Conservation (phyloP, 64 coral and sea anemone genomes). For the Montipora efflorescens region DNA sequence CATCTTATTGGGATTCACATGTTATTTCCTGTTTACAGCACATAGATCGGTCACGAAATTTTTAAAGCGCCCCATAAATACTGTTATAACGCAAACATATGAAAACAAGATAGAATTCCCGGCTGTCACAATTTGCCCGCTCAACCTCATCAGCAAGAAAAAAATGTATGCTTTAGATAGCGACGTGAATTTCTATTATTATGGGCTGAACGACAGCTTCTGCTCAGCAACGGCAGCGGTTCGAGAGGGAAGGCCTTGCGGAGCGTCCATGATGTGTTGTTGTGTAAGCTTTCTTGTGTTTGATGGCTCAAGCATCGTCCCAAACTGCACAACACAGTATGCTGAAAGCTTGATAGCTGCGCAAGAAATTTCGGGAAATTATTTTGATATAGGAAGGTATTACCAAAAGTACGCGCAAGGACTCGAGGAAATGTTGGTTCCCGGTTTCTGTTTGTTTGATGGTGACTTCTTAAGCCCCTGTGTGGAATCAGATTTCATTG, state of each 20-base stretch:
- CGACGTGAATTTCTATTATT: neutral
- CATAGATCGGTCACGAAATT: neutral
- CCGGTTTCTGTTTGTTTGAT: slow-evolving; percentile 17
- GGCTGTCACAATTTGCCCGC: slow-evolving; percentile 38
- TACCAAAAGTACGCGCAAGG: slow-evolving; percentile 29
- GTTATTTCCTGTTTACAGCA: slow-evolving; percentile 21
- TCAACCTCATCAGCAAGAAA: slow-evolving; percentile 31
- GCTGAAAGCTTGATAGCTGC: slow-evolving; percentile 6
- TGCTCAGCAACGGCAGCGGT: slow-evolving; percentile 68
- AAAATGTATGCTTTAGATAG: slow-evolving; percentile 66
- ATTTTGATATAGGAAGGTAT: slow-evolving; percentile 40
- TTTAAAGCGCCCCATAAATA: neutral
- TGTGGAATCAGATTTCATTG: slow-evolving; percentile 24
- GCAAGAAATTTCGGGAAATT: neutral
- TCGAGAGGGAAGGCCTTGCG: slow-evolving; percentile 67
- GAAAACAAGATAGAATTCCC: slow-evolving; percentile 18
- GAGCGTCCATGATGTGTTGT: slow-evolving; percentile 76
- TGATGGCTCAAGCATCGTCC: neutral
- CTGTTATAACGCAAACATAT: slow-evolving; percentile 14
- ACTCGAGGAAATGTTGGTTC: slow-evolving; percentile 8
- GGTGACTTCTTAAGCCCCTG: neutral
- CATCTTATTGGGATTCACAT: slow-evolving; percentile 7
- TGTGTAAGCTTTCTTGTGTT: slow-evolving; percentile 18
- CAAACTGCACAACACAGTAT: slow-evolving; percentile 51
- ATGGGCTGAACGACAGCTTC: slow-evolving; percentile 74